phyloP scores from a whole-genome alignment of 2,797 vertebrate genomes.

The Peromyscus melanophrys region DNA sequence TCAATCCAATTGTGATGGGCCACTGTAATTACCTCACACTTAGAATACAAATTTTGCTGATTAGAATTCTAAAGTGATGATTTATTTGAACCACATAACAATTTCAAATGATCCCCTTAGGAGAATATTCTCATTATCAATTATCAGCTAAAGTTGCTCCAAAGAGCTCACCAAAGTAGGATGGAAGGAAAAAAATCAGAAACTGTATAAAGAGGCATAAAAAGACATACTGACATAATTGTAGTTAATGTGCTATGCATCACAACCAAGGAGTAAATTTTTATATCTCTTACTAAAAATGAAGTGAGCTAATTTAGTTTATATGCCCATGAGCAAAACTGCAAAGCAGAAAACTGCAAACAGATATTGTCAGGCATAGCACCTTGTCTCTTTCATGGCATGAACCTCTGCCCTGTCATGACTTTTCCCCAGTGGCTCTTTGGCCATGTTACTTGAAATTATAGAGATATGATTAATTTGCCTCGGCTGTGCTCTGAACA shows the following conservation, averaged over 20 bases:
- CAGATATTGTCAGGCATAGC: constrained; percentile 8
- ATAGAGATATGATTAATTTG: constrained; percentile 68
- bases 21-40: constrained; percentile 80
- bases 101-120: constrained; percentile 78
- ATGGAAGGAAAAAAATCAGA: not conserved
- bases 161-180: constrained; percentile 72
- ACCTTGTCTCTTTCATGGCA: constrained; percentile 45
- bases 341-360: constrained; percentile 66
- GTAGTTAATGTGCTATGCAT: constrained; percentile 56
- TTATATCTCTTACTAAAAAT: constrained; percentile 69
- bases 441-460: constrained; percentile 52
- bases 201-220: not conserved
- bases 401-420: not conserved
- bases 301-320: constrained; percentile 76
- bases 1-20: constrained; percentile 76
- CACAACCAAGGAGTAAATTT: constrained; percentile 42
- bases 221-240: constrained; percentile 70
- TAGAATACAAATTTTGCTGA: constrained; percentile 82
- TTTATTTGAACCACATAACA: constrained; percentile 77
- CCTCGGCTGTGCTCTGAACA: constrained; percentile 66
- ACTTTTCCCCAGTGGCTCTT: not conserved
- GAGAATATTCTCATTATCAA: constrained; percentile 80
- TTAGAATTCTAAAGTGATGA: constrained; percentile 82
- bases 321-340: constrained; percentile 67
- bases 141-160: constrained; percentile 77